Conservation (phyloP, 2,113 vertebrate species). For the Syrrhaptes paradoxus region DNA sequence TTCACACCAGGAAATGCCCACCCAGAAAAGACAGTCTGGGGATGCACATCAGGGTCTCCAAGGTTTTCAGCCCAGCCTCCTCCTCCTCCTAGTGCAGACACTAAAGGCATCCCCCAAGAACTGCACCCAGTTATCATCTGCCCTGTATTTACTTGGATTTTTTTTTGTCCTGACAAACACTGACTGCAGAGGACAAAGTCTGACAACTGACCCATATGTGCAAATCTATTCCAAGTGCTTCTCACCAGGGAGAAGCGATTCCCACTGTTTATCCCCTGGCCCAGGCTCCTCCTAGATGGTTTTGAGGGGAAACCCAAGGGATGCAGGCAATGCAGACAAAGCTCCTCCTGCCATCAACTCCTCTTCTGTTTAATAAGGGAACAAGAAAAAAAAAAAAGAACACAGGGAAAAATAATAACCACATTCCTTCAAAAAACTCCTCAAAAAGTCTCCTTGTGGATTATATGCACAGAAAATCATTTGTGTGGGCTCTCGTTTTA, state of each 20-base stretch:
- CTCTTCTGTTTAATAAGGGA: not conserved
- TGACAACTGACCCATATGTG: not conserved
- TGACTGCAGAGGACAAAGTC: not conserved
- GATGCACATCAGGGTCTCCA: too few species aligned
- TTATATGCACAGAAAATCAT: not conserved
- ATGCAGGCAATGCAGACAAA: not conserved
- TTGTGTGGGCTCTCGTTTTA: slow-evolving; percentile 20
- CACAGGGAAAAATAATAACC: not conserved
- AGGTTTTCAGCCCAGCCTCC: not conserved
- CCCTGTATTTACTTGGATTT: not conserved
- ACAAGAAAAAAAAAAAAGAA: not conserved
- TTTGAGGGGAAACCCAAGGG: not conserved
- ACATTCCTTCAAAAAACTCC: not conserved
- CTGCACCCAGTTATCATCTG: not conserved
- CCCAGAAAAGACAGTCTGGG: not conserved
- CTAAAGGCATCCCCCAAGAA: not conserved
- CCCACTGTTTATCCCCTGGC: not conserved
- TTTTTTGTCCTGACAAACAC: not conserved
- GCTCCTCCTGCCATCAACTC: not conserved
- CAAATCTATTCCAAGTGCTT: not conserved
- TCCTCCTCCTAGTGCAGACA: too few species aligned
- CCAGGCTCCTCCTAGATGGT: not conserved
- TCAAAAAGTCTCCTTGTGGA: not conserved
- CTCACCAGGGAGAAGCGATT: not conserved
- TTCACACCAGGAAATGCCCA: accelerated